Percentiles rank a stretch among this genome's conserved stretches.
Conservation (phyloP, 92 coral and sea anemone species). For the Zoanthus sansibaricus region DNA sequence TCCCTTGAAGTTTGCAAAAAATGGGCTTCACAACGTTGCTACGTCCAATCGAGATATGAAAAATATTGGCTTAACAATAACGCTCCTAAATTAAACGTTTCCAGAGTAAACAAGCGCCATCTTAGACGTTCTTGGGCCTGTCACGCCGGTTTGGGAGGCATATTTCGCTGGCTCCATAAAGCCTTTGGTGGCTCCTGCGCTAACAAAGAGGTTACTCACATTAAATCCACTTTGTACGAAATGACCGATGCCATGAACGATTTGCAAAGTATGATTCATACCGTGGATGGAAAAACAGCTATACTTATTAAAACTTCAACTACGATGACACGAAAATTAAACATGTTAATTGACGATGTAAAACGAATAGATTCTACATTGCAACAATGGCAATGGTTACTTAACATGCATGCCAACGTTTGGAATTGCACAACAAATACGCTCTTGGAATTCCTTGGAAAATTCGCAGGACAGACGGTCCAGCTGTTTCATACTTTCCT, state of each 20-base stretch:
- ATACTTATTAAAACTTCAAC: neutral
- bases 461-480: neutral
- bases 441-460: neutral
- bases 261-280: slow-evolving; percentile 4
- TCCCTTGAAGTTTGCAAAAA: neutral
- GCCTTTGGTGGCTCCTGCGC: neutral
- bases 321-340: neutral
- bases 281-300: neutral
- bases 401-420: neutral
- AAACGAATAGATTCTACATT: neutral
- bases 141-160: slow-evolving; percentile 48
- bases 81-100: neutral
- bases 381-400: no score
- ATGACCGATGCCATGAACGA: slow-evolving; percentile 16
- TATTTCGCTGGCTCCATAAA: neutral
- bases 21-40: neutral
- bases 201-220: neutral
- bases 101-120: neutral
- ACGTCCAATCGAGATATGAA: no score
- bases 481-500: neutral
- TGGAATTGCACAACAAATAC: slow-evolving; percentile 21
- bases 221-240: slow-evolving; percentile 9
- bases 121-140: slow-evolving; percentile 17
- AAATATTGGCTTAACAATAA: neutral
- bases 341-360: neutral